phyloP scores from a whole-genome alignment of 2,888 invertebrate genomes.

The Mellilla xanthometata region DNA sequence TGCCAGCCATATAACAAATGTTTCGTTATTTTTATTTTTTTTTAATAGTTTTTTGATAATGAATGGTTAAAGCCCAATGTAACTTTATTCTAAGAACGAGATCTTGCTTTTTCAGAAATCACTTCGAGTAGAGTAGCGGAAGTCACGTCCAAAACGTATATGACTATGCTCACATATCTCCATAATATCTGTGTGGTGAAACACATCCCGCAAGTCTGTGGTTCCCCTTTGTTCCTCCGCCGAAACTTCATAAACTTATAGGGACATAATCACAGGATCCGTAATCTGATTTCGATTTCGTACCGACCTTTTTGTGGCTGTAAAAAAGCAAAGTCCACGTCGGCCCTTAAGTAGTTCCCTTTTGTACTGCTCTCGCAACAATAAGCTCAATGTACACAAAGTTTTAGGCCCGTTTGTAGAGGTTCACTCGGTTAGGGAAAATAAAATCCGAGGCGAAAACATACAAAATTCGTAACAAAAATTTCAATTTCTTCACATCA shows the following conservation, averaged over 20 bases:
- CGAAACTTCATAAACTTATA: constrained; percentile 70
- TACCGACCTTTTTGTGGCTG: constrained; percentile 64
- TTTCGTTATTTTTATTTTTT: too few species aligned
- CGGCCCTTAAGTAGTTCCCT: constrained; percentile 47
- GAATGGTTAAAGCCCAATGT: too few species aligned
- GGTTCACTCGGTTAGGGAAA: constrained; percentile 33
- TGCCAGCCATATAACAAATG: too few species aligned
- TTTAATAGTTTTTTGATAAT: too few species aligned
- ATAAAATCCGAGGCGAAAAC: constrained; percentile 40
- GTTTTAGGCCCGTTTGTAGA: constrained; percentile 48
- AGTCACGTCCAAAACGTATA: constrained; percentile 57
- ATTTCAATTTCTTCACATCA: constrained; percentile 5
- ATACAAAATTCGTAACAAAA: constrained; percentile 28
- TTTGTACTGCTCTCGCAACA: constrained; percentile 48
- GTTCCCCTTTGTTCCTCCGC: constrained; percentile 51
- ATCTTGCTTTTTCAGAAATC: too few species aligned
- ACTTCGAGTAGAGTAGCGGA: constrained; percentile 38
- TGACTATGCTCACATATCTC: constrained; percentile 45
- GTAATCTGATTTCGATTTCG: constrained; percentile 74
- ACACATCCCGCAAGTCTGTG: constrained; percentile 43
- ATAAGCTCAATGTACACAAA: constrained; percentile 49
- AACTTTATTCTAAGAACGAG: too few species aligned
- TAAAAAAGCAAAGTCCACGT: constrained; percentile 64
- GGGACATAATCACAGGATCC: constrained; percentile 59
- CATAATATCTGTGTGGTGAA: constrained; percentile 57